Percentiles rank a stretch among this genome's conserved stretches.
phyloP scores from a whole-genome alignment of 2,797 vertebrate genomes.

The Phalanger gymnotis region DNA sequence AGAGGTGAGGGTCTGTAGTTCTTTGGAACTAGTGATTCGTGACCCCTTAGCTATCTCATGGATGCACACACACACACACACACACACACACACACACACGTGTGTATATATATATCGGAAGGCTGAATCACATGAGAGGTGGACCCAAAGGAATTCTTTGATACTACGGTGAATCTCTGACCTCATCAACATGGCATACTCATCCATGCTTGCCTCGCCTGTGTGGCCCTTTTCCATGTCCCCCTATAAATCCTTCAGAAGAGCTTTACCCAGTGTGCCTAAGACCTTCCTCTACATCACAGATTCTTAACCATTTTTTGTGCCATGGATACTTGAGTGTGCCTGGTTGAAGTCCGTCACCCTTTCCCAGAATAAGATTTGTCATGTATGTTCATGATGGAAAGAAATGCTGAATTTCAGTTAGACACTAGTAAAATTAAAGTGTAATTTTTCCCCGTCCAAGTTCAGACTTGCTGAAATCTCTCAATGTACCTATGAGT shows the following conservation, averaged over 20 bases:
- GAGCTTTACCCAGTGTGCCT: not conserved
- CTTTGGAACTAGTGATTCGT: conserved; percentile 33
- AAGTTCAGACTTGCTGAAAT: not conserved
- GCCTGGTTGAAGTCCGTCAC: not conserved
- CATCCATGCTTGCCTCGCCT: too few relatives aligned
- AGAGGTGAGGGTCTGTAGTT: not conserved
- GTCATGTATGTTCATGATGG: not conserved
- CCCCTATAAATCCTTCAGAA: not conserved
- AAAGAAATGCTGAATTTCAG: not conserved
- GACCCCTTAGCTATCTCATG: conserved; percentile 8
- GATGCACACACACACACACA: too few relatives aligned
- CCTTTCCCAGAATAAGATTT: not conserved
- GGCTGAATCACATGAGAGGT: not conserved
- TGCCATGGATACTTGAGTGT: not conserved
- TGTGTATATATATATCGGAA: too few relatives aligned
- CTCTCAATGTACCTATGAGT: not conserved
- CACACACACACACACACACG: too few relatives aligned
- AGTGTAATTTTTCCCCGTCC: not conserved
- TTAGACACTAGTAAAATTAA: not conserved
- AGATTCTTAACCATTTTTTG: not conserved
- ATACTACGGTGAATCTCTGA: not conserved
- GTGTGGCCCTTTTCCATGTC: not conserved
- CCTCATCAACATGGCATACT: not conserved
- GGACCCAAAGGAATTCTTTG: not conserved
- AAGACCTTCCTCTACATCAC: not conserved